Conservation (phyloP, 2,888 invertebrate species). For the Ectemnius continuus region DNA sequence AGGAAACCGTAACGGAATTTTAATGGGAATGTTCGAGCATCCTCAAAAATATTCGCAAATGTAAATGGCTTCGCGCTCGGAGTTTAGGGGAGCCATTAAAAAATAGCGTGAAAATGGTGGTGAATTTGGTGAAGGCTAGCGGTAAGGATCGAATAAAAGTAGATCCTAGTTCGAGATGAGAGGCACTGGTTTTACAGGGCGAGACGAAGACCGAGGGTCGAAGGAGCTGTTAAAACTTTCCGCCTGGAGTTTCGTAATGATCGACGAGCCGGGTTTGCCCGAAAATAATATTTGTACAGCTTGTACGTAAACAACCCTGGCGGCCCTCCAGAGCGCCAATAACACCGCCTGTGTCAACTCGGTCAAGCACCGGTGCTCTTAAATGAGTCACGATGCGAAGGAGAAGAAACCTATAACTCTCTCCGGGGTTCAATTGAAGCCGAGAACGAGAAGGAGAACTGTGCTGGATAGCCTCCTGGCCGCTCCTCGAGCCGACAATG, state of each 20-base stretch:
- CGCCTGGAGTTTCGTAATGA: slow-evolving; percentile 65
- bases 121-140: not conserved
- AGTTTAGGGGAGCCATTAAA: too few species aligned
- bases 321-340: slow-evolving; percentile 68
- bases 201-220: slow-evolving; percentile 12
- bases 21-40: not conserved
- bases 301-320: slow-evolving; percentile 70
- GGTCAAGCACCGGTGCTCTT: slow-evolving; percentile 65
- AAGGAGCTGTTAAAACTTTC: slow-evolving; percentile 60
- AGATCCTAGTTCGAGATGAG: not conserved
- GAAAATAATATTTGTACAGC: slow-evolving; percentile 75
- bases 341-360: slow-evolving; percentile 72
- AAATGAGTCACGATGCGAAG: slow-evolving; percentile 64
- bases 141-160: not conserved
- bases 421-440: not conserved
- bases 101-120: too few species aligned
- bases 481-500: slow-evolving; percentile 13
- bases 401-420: slow-evolving; percentile 51
- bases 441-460: not conserved
- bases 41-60: not conserved
- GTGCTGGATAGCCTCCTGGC: not conserved
- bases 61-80: not conserved
- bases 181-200: slow-evolving; percentile 6
- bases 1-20: not conserved
- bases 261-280: slow-evolving; percentile 68